Conservation (phyloP, 2,797 vertebrate genomes). For the Botia kubotai region DNA sequence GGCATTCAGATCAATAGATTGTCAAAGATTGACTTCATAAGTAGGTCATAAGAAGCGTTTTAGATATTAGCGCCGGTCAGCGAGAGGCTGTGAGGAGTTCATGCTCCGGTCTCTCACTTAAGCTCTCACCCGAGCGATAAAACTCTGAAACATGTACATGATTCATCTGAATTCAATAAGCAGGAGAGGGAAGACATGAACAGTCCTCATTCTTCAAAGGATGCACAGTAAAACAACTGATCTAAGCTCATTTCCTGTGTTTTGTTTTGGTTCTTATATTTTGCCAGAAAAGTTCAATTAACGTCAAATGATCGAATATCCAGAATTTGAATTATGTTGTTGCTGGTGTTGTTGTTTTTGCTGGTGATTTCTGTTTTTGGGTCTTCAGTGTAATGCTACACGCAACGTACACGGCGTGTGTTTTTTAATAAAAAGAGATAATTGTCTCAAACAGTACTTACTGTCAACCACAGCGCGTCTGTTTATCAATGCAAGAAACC, state of each 20-base stretch:
- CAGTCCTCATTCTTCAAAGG: neutral
- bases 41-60: conserved; percentile 78
- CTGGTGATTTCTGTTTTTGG: neutral
- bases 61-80: conserved; percentile 72
- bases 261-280: neutral
- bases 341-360: neutral
- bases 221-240: conserved; percentile 15
- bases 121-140: conserved; percentile 63
- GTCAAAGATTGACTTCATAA: conserved; percentile 74
- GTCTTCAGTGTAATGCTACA: conserved; percentile 19
- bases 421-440: neutral
- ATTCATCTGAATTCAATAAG: conserved; percentile 60
- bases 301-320: neutral
- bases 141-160: conserved; percentile 56
- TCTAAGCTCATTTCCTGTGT: neutral
- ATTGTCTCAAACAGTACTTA: neutral
- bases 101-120: conserved; percentile 62
- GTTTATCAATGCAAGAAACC: neutral
- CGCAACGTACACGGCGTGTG: neutral
- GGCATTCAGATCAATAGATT: conserved; percentile 74
- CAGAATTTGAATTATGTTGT: neutral
- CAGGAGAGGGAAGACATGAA: conserved; percentile 35
- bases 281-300: neutral
- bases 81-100: conserved; percentile 73
- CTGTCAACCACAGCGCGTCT: neutral